A percentile compares a stretch with the other conserved stretches of the same genome.
Conservation (phyloP, 92 coral and sea anemone genomes). For the Palythoa grandis region DNA sequence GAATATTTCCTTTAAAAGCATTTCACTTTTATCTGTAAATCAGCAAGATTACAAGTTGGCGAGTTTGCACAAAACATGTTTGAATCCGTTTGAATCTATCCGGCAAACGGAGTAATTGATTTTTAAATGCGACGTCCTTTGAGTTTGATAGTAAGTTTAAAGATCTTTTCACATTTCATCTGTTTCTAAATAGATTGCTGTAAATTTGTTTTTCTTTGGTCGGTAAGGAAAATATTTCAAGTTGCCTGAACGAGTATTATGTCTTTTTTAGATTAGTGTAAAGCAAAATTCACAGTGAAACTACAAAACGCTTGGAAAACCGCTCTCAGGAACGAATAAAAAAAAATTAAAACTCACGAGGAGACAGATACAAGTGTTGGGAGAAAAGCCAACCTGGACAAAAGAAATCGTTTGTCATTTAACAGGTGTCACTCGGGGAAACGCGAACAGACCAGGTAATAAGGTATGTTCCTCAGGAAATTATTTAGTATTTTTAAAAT, state of each 20-base stretch:
- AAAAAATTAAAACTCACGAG: not conserved
- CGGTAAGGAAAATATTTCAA: too few relatives aligned
- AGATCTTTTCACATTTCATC: too few relatives aligned
- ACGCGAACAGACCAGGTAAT: too few relatives aligned
- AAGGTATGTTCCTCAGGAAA: not conserved
- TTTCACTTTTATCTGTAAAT: not conserved
- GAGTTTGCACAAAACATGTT: not conserved
- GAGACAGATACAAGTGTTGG: not conserved
- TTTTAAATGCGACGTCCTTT: not conserved
- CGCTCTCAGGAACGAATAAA: not conserved
- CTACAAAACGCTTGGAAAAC: not conserved
- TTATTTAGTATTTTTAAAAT: not conserved
- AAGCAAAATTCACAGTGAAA: not conserved
- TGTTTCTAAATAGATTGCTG: too few relatives aligned
- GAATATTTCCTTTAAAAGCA: not conserved
- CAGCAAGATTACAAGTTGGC: not conserved
- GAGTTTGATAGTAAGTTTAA: too few relatives aligned
- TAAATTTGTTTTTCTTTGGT: too few relatives aligned
- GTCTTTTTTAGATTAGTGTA: too few relatives aligned
- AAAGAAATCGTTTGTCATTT: not conserved
- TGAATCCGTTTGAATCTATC: not conserved
- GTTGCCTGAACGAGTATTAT: too few relatives aligned
- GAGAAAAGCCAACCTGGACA: not conserved
- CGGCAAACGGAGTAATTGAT: not conserved
- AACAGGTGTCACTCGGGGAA: not conserved